Evolutionary conservation across 2,113 vertebrate genomes (phyloP), one percentile per base, ranked within the genome.

Genomic region (Conger conger): DNA sequence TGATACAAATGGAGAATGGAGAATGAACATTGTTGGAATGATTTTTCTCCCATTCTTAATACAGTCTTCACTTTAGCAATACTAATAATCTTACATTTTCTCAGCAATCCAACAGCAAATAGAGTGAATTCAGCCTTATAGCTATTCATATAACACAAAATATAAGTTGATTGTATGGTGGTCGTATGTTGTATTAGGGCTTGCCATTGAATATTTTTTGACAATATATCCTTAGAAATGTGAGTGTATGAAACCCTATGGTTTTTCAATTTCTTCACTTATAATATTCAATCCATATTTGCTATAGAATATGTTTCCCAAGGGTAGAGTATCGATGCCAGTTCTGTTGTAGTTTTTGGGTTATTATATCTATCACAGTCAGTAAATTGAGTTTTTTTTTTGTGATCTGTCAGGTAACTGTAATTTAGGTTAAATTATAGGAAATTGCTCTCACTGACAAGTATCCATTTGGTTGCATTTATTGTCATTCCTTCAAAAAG

Each of bases 231-330:
- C 60, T 82, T 76, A 35, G 4, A 18, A 60, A 57, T 35, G 33
- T 33, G 42, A 45, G 40, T 11, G 40, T 36, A 77, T 42, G 40
- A 38, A 54, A 54, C 3, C 30, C 36, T 33, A 54, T 18, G 33
- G 30, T 77, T 50, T 50, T 81, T 81, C 80, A 54, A 13, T 80
- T 80, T 6, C 35, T 79, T 35, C 63, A 73, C 54, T 37, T 37
- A 17, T 81, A 53, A 85, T 50, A 40, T 42, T 4, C n/a, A 80
- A 81, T 85, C 38, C 81, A 35, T 33, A 81, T 82, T 86, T 85
- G 23, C 30, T 50, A 27, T 60, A 73, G 37, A 76, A 84, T 81
- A 81, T 85, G 35, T 85, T 73, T 81, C 79, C 35, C 37, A 36
- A 76, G 79, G 60, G 60, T 45, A 76, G 63, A 68, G 37, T 63